Evolutionary conservation across 1,140 invertebrate genomes (phyloP), one percentile per base, ranked within the genome.

Genomic region (Leucophenga varia): DNA sequence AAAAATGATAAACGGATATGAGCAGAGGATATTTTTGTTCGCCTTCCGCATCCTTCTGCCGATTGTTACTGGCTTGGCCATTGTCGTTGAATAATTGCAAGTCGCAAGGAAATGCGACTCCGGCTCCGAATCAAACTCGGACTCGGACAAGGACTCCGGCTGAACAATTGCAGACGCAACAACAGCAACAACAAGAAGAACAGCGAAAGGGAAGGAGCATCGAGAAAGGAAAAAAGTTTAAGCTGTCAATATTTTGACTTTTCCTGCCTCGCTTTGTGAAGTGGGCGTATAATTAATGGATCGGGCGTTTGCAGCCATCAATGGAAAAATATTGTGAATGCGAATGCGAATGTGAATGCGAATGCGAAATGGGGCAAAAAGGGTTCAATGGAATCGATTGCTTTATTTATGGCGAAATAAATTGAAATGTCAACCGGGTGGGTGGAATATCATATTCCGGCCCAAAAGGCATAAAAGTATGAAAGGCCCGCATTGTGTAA

Each of bases 161-260:
- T 50, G 46, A 54, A 55, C 64, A 63, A 60, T 60, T 70, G 59
- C 47, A 47, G 37, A 30, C 20, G 14, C 8, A 45, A 30, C 47
- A 46, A 44, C 45, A 30, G 13, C 3, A 43, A 35, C 10, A 35
- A 21, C 25, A n/a, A 40, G 45, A 44, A 46, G 57, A 38, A 21
- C n/a, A n/a, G n/a, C n/a, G n/a, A 38, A 38, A 18, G 5, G 18
- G 9, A 4, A 6, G 36, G 5, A 38, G 31, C 30, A n/a, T n/a
- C n/a, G n/a, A n/a, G n/a, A n/a, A n/a, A n/a, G n/a, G n/a, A n/a
- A 40, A 41, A 57, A 63, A 58, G 50, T 70, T 61, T 47, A 64
- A 70, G 67, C 67, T 70, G 67, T 70, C 67, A 70, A 70, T 70
- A 70, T 70, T 70, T 70, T 70, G 67, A 70, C 67, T 70, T 70